Base-by-base conservation (phyloP, 1,140 invertebrate species). In the Zaprionus gabonicus region DNA sequence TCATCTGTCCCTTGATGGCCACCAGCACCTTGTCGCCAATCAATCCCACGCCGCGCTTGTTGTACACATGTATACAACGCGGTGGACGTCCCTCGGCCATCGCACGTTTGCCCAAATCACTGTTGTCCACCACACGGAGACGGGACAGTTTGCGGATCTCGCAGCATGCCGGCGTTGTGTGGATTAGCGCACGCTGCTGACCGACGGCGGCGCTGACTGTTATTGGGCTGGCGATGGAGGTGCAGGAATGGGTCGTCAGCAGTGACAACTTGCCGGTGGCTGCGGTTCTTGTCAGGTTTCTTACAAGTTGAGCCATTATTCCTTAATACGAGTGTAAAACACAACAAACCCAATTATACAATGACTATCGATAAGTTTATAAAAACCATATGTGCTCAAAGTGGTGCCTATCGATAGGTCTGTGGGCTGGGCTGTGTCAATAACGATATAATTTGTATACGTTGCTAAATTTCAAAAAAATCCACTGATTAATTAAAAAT, bases 1-100 rank as follows among this genome's bases (percentile, higher is more conserved):
- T 98, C 95, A 98, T 99, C 92, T 99, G 96, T 28, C 99, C 99
- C 93, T 97, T 98, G 77, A 99, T 97, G 4, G 99, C 98, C n/a
- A 99, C 96, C 79, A 99, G 91, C 10, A 99, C 96, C 95, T 95
- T 96, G 90, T 98, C 97, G 38, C 98, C 98, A 94, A 94, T 94
- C 3, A 81, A 92, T 4, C 94, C 94, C 12, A 94, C 92, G 60
- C 93, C 93, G 82, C 81, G 94, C 94, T 97, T 97, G 85, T 98
- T 98, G 82, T 98, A 99, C 79, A 99, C 94, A 92, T 97, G 97
- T 81, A 98, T 98, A 91, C 96, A 95, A 93, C 95, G 96, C 0
- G 98, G 97, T 46, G 98, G 97, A 94, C 97, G 97, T 41, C 98
- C 98, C 90, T 98, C 97, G 20, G 96, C 94, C 96, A 98, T 98